Evolutionary conservation across 1,140 invertebrate genomes (phyloP).

Genomic region (Cephus cinctus): DNA sequence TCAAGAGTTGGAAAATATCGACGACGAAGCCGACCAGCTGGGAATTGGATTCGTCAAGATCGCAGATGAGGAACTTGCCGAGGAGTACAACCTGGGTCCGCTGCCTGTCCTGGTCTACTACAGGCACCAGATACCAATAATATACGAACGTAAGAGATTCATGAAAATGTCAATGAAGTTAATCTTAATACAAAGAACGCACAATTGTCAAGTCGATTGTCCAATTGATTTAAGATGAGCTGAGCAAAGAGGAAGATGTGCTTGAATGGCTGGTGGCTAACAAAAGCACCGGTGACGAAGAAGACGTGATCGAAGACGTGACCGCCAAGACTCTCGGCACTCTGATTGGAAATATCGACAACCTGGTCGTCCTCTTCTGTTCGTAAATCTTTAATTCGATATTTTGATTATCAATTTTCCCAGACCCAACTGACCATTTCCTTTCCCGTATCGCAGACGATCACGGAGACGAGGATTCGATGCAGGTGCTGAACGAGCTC

Average conservation of each 20-base stretch:
- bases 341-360: conserved; percentile 86
- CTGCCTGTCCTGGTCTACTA: conserved; percentile 91
- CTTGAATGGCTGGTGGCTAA: conserved; percentile 91
- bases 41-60: conserved; percentile 95
- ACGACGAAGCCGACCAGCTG: conserved; percentile 93
- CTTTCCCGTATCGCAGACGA: conserved; percentile 64
- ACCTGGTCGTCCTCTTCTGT: conserved; percentile 92
- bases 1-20: conserved; percentile 90
- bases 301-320: conserved; percentile 92
- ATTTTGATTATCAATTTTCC: conserved; percentile 1
- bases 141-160: conserved; percentile 80
- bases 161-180: conserved; percentile 10
- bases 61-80: conserved; percentile 85
- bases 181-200: conserved; percentile 2
- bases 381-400: conserved; percentile 53
- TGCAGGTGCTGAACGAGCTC: conserved; percentile 79
- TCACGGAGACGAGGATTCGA: conserved; percentile 80
- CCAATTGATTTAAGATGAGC: conserved; percentile 66
- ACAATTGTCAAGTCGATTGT: conserved; percentile 1
- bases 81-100: conserved; percentile 88
- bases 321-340: conserved; percentile 84
- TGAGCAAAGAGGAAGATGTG: conserved; percentile 88
- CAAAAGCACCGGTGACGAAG: conserved; percentile 89
- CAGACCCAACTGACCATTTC: conserved; percentile 6
- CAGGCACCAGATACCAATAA: conserved; percentile 90